These are phyloP conservation scores for Zaprionus bogoriensis DNA, from an alignment of 2,888 invertebrate genomes.

Conservation along the genomic window DNA sequence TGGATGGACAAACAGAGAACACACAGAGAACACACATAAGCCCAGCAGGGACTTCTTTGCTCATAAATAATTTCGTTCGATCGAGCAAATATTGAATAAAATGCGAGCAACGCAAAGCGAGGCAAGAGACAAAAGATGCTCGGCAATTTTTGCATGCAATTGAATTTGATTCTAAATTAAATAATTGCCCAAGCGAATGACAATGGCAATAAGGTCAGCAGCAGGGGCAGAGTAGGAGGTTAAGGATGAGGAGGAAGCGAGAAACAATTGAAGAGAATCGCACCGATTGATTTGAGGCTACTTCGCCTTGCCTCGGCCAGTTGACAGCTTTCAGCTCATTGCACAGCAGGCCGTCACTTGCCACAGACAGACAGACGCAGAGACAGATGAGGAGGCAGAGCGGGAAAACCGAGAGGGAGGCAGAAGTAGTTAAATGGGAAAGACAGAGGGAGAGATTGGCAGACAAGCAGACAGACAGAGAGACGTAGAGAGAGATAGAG, in stretches of 20 bases:
- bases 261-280: constrained; percentile 2
- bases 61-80: constrained; percentile 25
- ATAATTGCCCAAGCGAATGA: constrained; percentile 36
- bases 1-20: neutral
- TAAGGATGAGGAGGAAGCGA: neutral
- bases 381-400: too few species aligned
- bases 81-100: constrained; percentile 13
- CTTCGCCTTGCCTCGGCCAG: constrained; percentile 16
- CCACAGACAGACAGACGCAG: neutral
- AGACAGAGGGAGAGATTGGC: neutral
- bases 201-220: neutral
- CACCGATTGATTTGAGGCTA: constrained; percentile 48
- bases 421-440: too few species aligned
- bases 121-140: neutral
- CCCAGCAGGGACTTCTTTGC: neutral
- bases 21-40: neutral
- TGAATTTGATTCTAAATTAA: constrained; percentile 41
- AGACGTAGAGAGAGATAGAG: neutral
- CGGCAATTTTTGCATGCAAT: constrained; percentile 43
- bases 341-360: constrained; percentile 39
- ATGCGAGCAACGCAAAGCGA: neutral
- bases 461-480: neutral
- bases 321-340: constrained; percentile 63
- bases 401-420: too few species aligned
- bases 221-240: too few species aligned